Conservation (phyloP, 2,888 invertebrate species). For the Noctua janthe region DNA sequence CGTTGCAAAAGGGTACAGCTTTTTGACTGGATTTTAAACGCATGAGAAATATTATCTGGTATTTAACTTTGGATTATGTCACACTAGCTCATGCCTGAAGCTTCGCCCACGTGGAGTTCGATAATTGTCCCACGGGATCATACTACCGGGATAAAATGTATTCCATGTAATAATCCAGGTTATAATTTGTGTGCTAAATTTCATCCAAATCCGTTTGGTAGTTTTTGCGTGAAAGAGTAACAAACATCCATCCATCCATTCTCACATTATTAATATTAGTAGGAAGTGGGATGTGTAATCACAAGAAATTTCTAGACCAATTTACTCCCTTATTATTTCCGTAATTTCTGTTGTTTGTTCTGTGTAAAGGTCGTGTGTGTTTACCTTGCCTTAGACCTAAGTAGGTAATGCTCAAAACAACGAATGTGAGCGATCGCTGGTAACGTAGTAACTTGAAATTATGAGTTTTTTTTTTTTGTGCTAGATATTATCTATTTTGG, state of each 20-base stretch:
- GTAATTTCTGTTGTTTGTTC: background rate
- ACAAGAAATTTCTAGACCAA: background rate
- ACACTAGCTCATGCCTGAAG: too few species aligned
- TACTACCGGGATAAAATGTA: too few species aligned
- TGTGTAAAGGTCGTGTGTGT: background rate
- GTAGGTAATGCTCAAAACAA: background rate
- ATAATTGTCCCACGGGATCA: too few species aligned
- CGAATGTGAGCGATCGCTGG: background rate
- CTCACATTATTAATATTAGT: too few species aligned
- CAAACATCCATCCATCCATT: too few species aligned
- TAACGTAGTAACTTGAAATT: background rate
- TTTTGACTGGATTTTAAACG: constrained; percentile 30
- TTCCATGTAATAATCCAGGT: too few species aligned
- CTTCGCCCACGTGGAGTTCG: too few species aligned
- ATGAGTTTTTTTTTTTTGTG: background rate
- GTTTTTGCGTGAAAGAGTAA: too few species aligned
- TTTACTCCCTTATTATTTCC: background rate
- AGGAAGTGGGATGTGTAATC: background rate
- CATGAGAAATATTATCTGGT: constrained; percentile 9
- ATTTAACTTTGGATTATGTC: background rate
- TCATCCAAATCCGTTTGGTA: too few species aligned
- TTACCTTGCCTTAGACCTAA: background rate
- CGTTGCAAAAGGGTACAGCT: constrained; percentile 14
- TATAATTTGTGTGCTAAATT: too few species aligned
- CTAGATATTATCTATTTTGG: background rate